Percentiles rank a stretch among this genome's conserved stretches.
phyloP scores from a whole-genome alignment of 2,797 vertebrate genomes.

The Oreochromis grahami region DNA sequence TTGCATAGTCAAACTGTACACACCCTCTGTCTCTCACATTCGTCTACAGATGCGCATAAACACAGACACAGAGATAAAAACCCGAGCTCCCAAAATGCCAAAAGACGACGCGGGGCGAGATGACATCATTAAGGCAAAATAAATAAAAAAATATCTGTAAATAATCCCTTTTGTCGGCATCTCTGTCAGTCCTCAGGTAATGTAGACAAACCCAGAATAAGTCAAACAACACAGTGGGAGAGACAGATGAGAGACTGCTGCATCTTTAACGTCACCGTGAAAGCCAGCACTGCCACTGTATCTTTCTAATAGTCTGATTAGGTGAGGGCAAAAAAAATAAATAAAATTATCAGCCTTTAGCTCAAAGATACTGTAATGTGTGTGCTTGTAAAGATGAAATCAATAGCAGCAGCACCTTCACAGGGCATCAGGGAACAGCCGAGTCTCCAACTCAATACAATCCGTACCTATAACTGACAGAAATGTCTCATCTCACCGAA shows the following conservation, averaged over 20 bases:
- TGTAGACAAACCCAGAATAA: slow-evolving; percentile 35
- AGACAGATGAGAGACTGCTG: slow-evolving; percentile 10
- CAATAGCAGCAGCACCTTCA: slow-evolving; percentile 55
- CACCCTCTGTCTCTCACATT: neutral
- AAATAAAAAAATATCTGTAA: slow-evolving; percentile 18
- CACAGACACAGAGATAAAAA: neutral
- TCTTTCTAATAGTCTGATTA: slow-evolving; percentile 61
- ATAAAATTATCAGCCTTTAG: slow-evolving; percentile 39
- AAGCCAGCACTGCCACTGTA: slow-evolving; percentile 16
- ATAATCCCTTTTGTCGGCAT: slow-evolving; percentile 26
- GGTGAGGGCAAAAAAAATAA: slow-evolving; percentile 23
- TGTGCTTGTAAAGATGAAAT: slow-evolving; percentile 56
- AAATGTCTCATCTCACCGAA: slow-evolving; percentile 52
- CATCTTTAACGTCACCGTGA: slow-evolving; percentile 31
- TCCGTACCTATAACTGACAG: slow-evolving; percentile 49
- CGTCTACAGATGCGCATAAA: neutral
- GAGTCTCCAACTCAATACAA: slow-evolving; percentile 37
- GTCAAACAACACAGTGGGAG: slow-evolving; percentile 43
- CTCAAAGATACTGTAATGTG: slow-evolving; percentile 52
- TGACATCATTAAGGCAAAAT: slow-evolving; percentile 39
- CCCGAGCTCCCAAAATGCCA: slow-evolving; percentile 9
- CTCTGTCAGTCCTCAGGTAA: slow-evolving; percentile 50
- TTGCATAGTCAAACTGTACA: neutral
- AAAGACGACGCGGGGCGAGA: slow-evolving; percentile 15
- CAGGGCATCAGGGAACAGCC: slow-evolving; percentile 46